Percentiles rank a stretch among this genome's conserved stretches.
phyloP scores from a whole-genome alignment of 1,140 invertebrate species.

The Ceratina calcarata region DNA sequence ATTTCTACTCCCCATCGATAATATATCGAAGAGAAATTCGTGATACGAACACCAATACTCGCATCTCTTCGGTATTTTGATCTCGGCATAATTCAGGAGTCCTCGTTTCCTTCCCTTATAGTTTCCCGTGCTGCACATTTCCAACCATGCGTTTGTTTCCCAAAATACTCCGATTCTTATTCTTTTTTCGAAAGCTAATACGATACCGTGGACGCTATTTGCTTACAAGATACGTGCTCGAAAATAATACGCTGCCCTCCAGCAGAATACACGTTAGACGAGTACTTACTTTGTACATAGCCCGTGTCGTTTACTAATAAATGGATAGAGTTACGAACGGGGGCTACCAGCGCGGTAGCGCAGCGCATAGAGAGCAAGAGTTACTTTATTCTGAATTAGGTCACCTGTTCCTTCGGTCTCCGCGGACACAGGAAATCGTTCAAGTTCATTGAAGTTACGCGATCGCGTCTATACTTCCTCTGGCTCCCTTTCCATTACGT shows the following conservation, averaged over 20 bases:
- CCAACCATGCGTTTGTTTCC: no score
- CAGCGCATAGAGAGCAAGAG: slow-evolving; percentile 23
- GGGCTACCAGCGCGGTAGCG: slow-evolving; percentile 19
- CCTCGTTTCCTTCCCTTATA: no score
- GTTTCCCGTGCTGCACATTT: no score
- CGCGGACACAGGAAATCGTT: slow-evolving; percentile 50
- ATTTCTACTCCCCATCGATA: slow-evolving; percentile 26
- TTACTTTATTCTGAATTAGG: slow-evolving; percentile 39
- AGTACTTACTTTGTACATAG: neutral
- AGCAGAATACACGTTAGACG: slow-evolving; percentile 23
- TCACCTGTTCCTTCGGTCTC: slow-evolving; percentile 37
- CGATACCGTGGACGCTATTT: no score
- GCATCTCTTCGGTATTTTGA: neutral
- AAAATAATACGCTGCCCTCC: neutral
- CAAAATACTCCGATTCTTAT: no score
- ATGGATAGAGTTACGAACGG: slow-evolving; percentile 35
- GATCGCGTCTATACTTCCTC: no score
- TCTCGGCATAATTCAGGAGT: no score
- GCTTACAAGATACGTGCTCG: no score
- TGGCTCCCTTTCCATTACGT: no score
- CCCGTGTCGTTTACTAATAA: slow-evolving; percentile 45
- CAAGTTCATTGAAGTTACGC: slow-evolving; percentile 33
- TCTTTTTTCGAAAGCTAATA: no score
- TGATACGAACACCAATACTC: neutral
- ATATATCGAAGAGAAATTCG: neutral